Percentiles rank a stretch among this genome's conserved stretches.
Evolutionary conservation across 1,140 invertebrate species (phyloP).

Genomic region (Panagrolaimus sp.): DNA sequence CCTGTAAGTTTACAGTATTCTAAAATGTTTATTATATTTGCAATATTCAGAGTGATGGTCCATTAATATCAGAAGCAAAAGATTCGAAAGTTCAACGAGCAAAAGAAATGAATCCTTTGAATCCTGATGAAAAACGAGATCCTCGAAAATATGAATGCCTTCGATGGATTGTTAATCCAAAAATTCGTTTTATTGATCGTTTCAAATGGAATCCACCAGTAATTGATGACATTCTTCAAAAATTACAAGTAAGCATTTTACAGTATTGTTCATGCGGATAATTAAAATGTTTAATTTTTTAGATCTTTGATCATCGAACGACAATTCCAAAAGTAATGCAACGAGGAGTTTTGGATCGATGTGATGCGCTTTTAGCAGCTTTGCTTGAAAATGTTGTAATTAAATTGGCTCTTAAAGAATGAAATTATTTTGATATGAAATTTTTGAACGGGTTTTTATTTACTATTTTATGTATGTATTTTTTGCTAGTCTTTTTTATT

Average conservation of each 20-base stretch:
- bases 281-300: conserved; percentile 67
- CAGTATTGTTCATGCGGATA: no score
- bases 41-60: no score
- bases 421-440: no score
- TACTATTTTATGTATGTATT: no score
- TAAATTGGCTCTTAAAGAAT: conserved; percentile 10
- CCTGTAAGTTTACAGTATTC: neutral
- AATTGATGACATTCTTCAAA: conserved; percentile 52
- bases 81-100: conserved; percentile 43
- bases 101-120: no score
- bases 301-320: conserved; percentile 89
- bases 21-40: conserved; percentile 7
- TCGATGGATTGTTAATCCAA: conserved; percentile 95
- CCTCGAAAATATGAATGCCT: conserved; percentile 87
- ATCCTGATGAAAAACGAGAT: conserved; percentile 71
- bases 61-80: no score
- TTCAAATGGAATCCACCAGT: conserved; percentile 51
- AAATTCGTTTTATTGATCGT: conserved; percentile 70
- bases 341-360: conserved; percentile 88
- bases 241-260: conserved; percentile 41
- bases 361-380: conserved; percentile 72
- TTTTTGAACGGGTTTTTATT: no score
- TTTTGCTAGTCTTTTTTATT: no score
- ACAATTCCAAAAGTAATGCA: conserved; percentile 99
- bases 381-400: conserved; percentile 24